A percentile compares a stretch with the other conserved stretches of the same genome.
These are phyloP conservation scores for Ischnura elegans DNA, from an alignment of 2,888 invertebrate genomes.

Conservation along the genomic window DNA sequence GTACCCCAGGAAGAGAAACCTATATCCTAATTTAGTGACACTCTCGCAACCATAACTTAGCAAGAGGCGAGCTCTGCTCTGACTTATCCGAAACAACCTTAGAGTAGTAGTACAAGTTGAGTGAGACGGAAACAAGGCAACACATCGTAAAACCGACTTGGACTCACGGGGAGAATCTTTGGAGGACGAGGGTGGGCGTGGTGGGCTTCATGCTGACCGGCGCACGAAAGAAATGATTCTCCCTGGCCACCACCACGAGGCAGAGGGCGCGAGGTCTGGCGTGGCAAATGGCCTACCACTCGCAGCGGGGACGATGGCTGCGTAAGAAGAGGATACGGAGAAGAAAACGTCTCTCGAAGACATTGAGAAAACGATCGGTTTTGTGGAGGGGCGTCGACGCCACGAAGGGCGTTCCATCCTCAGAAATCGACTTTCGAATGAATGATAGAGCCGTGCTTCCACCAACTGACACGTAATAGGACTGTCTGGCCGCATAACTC, in stretches of 20 bases:
- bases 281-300: slow-evolving; percentile 41
- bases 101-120: background rate
- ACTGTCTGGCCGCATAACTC: background rate
- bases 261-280: background rate
- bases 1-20: too few species aligned
- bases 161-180: background rate
- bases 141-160: background rate
- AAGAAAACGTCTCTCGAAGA: slow-evolving; percentile 1
- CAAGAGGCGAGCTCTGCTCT: too few species aligned
- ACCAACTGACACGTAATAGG: slow-evolving; percentile 4
- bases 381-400: slow-evolving; percentile 30
- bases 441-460: slow-evolving; percentile 40
- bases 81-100: too few species aligned
- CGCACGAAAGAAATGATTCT: slow-evolving; percentile 23
- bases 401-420: slow-evolving; percentile 30
- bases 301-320: background rate
- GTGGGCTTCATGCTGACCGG: background rate
- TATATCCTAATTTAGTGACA: too few species aligned
- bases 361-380: slow-evolving; percentile 60
- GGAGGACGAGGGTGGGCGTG: slow-evolving; percentile 27
- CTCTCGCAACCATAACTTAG: too few species aligned
- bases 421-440: slow-evolving; percentile 28
- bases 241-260: background rate
- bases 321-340: background rate
- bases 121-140: background rate